Percentiles rank a stretch among this genome's conserved stretches.
Conservation (phyloP, 2,888 invertebrate species). For the Phalangium opilio region DNA sequence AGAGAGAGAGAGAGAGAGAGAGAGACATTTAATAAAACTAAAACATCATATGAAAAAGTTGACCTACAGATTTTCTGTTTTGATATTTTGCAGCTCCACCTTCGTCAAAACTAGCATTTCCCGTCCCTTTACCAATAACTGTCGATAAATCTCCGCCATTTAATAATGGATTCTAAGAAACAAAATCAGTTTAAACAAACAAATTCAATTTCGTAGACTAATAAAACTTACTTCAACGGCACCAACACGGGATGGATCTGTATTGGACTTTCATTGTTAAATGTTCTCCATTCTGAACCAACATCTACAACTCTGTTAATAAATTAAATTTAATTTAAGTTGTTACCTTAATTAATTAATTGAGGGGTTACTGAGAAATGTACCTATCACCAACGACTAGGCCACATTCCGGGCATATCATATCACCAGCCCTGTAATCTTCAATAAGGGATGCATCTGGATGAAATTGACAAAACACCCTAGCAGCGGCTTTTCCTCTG, state of each 20-base stretch:
- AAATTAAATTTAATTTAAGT: neutral
- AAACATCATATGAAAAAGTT: too few relatives aligned
- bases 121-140: constrained; percentile 57
- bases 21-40: too few relatives aligned
- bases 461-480: constrained; percentile 78
- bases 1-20: too few relatives aligned
- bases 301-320: constrained; percentile 83
- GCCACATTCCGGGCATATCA: constrained; percentile 65
- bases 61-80: constrained; percentile 43
- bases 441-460: constrained; percentile 92
- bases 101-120: constrained; percentile 72
- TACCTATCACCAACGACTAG: constrained; percentile 1
- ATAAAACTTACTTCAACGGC: constrained; percentile 55
- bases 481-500: constrained; percentile 4
- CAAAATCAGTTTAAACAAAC: neutral
- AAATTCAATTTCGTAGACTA: neutral
- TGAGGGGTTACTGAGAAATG: neutral
- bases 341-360: neutral
- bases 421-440: constrained; percentile 96
- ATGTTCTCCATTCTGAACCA: constrained; percentile 99
- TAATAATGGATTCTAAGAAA: constrained; percentile 60
- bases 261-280: constrained; percentile 91
- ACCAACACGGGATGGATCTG: constrained; percentile 98
- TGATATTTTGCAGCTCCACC: constrained; percentile 54
- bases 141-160: constrained; percentile 93